These are phyloP conservation scores for Synergus umbraculus DNA, from an alignment of 2,888 invertebrate genomes.

Conservation along the genomic window DNA sequence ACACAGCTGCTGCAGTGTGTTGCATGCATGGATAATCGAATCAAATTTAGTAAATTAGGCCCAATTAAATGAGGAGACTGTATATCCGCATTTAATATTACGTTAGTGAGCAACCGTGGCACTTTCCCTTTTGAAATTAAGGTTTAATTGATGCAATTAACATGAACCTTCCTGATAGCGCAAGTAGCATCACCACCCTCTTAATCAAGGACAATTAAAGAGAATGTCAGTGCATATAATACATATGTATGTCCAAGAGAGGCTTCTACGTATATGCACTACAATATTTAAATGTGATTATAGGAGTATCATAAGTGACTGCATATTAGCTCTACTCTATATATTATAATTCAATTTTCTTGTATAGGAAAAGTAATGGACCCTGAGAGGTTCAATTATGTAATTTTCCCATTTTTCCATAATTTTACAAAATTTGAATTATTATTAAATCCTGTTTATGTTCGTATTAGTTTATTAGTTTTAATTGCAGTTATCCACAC, in stretches of 20 bases:
- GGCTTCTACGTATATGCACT: not conserved
- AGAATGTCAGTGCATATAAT: constrained; percentile 2
- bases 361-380: no score
- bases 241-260: not conserved
- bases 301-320: not conserved
- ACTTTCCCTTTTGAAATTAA: constrained; percentile 46
- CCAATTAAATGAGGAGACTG: constrained; percentile 53
- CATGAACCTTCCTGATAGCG: constrained; percentile 48
- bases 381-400: no score
- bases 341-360: not conserved
- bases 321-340: not conserved
- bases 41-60: constrained; percentile 56
- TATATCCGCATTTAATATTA: constrained; percentile 53
- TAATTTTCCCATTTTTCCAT: no score
- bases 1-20: not conserved
- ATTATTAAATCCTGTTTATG: no score
- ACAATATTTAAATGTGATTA: no score
- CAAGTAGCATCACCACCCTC: constrained; percentile 14
- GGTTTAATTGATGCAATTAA: constrained; percentile 55
- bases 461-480: no score
- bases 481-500: no score
- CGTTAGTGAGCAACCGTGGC: constrained; percentile 47
- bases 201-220: constrained; percentile 34
- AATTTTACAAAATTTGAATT: no score
- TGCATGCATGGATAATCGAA: constrained; percentile 48